Evolutionary conservation across 2,113 vertebrate species (phyloP).

Genomic region (Melanostigma gelatinosum): DNA sequence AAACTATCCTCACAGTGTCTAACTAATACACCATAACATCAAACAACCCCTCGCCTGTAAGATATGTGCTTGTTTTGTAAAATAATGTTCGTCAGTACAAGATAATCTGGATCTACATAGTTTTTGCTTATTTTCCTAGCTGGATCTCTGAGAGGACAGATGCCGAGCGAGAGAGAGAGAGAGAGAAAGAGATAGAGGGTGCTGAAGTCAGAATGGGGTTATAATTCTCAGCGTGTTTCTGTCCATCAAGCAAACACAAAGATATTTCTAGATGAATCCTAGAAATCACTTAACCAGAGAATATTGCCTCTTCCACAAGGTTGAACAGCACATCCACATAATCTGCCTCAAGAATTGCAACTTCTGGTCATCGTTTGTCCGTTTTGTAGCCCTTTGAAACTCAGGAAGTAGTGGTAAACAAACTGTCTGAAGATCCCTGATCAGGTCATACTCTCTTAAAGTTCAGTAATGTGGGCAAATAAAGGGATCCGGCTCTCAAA

Average conservation of each 20-base stretch:
- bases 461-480: slow-evolving; percentile 63
- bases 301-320: slow-evolving; percentile 60
- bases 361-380: slow-evolving; percentile 55
- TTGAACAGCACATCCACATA: slow-evolving; percentile 36
- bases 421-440: slow-evolving; percentile 77
- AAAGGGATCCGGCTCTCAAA: slow-evolving; percentile 74
- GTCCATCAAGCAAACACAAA: slow-evolving; percentile 47
- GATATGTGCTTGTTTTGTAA: slow-evolving; percentile 78
- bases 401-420: slow-evolving; percentile 77
- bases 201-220: slow-evolving; percentile 42
- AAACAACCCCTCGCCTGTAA: slow-evolving; percentile 70
- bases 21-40: slow-evolving; percentile 75
- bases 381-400: slow-evolving; percentile 80
- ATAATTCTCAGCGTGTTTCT: slow-evolving; percentile 34
- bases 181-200: background rate
- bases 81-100: slow-evolving; percentile 66
- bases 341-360: slow-evolving; percentile 54
- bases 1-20: slow-evolving; percentile 77
- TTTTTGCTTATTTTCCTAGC: slow-evolving; percentile 74
- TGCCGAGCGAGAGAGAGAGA: slow-evolving; percentile 15
- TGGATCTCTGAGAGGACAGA: slow-evolving; percentile 62
- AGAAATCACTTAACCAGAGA: slow-evolving; percentile 34
- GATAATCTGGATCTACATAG: slow-evolving; percentile 57
- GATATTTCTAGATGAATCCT: slow-evolving; percentile 24
- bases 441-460: slow-evolving; percentile 68